Base-by-base conservation (phyloP, 1,140 invertebrate species). In the Sarcophaga bullata region DNA sequence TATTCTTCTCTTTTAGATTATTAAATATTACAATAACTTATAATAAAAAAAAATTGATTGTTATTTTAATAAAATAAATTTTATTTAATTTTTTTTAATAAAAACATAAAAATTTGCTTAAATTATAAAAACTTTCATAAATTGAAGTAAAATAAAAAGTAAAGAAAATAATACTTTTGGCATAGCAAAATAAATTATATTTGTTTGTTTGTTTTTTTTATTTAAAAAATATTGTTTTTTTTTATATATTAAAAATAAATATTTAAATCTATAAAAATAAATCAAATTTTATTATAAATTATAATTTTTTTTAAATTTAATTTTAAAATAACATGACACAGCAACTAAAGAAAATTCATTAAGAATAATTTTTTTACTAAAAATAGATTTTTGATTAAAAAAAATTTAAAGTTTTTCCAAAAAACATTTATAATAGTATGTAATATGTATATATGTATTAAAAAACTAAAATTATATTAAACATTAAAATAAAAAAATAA, bases 101-200 rank as follows among this genome's bases (percentile, higher is more conserved):
- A 37, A 37, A 37, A 37, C 25, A 37, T 37, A 37, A 37, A 37
- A 37, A 37, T 37, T 37, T 37, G 25, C 25, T 37, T 37, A 37
- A 37, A 37, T 37, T 37, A 37, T 37, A 37, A 37, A 37, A 37
- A 37, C 25, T 37, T 37, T 37, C 25, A 37, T 37, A 37, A 37
- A 37, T 37, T 37, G 25, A 37, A 37, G 4, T 37, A 76, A 85
- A 84, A 84, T 85, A 7, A 73, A n/a, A 37, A 73, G 62, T 58
- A 78, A 72, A 76, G 49, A 81, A 81, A 86, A 87, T 88, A 88
- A 88, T 88, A 88, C 87, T 88, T 88, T 88, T 88, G 87, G 87
- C 87, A 87, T 87, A 72, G 62, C 58, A 72, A 50, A 81, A 81
- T 72, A 72, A 72, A 62, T 80, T 37, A 37, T 37, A 37, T 37